Evolutionary conservation across 1,140 invertebrate genomes (phyloP), one percentile per base, ranked within the genome.

Genomic region (Drosophila mayri): DNA sequence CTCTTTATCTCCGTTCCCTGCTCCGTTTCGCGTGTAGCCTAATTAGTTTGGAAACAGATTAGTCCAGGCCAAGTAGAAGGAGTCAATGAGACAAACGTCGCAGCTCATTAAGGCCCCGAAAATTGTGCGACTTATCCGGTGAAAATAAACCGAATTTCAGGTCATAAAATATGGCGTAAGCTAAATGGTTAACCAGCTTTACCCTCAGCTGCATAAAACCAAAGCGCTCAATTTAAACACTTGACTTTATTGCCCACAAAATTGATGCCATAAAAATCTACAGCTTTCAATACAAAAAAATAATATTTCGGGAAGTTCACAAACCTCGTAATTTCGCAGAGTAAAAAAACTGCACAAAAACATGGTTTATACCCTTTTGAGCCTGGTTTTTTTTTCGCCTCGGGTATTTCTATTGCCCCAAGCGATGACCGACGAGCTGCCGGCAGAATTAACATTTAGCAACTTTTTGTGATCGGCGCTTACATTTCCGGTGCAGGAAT

Each of bases 31-130:
- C 88, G 72, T 86, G 90, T 85, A 75, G 81, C 81, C 88, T 91
- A 91, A 91, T 91, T 91, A 91, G 88, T 75, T 88, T 44, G 54
- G 81, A 79, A 85, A 85, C 67, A 79, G 59, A 75, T 73, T 72
- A 73, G 70, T 46, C 44, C 66, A 20, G 67, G 70, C 70, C 70
- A 73, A 72, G 70, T 60, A 72, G 70, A 72, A 73, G 70, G 67
- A 73, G 70, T 73, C 70, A 72, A 60, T 73, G 70, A 73, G 70
- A 73, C 70, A 60, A 73, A 72, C 57, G 74, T 74, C 71, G 70
- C 58, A 63, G 74, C 55, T 68, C 54, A 76, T 77, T 76, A 77
- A 74, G 58, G 58, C 44, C 30, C 54, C 65, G 4, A 57, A 65
- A 54, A 70, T 35, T 46, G 52, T 41, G 65, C 20, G 65, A 58